phyloP scores from a whole-genome alignment of 2,113 vertebrate genomes.

The Odontesthes bonariensis region DNA sequence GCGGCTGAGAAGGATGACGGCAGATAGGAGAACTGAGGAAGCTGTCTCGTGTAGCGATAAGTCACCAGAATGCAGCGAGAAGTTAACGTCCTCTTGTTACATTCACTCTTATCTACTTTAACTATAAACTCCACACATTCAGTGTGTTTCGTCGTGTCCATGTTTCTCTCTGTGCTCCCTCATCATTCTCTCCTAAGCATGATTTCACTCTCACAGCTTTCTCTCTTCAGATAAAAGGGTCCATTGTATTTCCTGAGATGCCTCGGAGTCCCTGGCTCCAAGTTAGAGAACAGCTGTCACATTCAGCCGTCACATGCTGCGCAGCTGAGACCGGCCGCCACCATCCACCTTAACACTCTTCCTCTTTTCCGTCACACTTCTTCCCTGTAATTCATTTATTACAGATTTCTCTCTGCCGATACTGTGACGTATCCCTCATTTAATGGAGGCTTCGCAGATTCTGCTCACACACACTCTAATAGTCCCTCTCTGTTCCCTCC shows the following conservation, averaged over 20 bases:
- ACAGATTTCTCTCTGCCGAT: background rate
- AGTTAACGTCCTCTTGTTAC: background rate
- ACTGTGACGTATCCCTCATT: constrained; percentile 11
- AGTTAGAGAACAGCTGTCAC: constrained; percentile 82
- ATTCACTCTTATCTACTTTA: background rate
- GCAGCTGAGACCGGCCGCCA: constrained; percentile 63
- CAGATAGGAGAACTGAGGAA: constrained; percentile 45
- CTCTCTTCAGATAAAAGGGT: constrained; percentile 72
- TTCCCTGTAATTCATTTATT: constrained; percentile 5
- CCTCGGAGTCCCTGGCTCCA: constrained; percentile 70
- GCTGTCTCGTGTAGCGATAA: constrained; percentile 26
- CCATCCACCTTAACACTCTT: constrained; percentile 30
- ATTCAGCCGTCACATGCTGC: constrained; percentile 81
- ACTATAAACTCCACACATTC: constrained; percentile 3
- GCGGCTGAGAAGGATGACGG: constrained; percentile 21
- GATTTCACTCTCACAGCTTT: constrained; percentile 44
- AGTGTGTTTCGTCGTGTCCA: background rate
- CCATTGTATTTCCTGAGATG: constrained; percentile 78
- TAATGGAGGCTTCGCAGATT: background rate
- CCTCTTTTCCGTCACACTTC: background rate
- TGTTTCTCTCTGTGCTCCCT: constrained; percentile 9
- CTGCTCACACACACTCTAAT: constrained; percentile 4
- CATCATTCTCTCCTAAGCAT: constrained; percentile 27
- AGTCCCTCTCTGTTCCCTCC: constrained; percentile 3
- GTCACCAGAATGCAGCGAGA: background rate